phyloP scores from a whole-genome alignment of 2,113 vertebrate genomes.

The Cricetomys ansorgei region DNA sequence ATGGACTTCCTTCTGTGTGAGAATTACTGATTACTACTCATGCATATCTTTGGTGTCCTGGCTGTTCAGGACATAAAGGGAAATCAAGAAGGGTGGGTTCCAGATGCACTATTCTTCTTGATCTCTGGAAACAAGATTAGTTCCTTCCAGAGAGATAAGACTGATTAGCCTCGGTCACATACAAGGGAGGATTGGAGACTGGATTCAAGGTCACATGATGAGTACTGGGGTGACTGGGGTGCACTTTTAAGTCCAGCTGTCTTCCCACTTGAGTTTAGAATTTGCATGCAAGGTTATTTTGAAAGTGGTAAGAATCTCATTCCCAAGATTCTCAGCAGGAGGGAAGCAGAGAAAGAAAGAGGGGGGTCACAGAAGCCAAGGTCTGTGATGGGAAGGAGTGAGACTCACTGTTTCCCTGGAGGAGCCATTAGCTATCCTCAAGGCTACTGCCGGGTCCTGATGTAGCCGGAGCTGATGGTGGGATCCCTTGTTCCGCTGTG shows the following conservation, averaged over 20 bases:
- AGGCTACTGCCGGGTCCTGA: not conserved
- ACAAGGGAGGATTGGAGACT: not conserved
- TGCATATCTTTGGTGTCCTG: not conserved
- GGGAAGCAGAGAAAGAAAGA: not conserved
- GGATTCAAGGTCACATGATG: not conserved
- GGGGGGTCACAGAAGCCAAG: not conserved
- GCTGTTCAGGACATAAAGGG: slow-evolving; percentile 24
- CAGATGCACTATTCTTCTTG: not conserved
- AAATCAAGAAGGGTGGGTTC: slow-evolving; percentile 31
- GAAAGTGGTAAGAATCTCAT: not conserved
- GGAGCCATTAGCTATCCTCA: not conserved
- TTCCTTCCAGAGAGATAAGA: not conserved
- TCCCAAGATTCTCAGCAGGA: not conserved
- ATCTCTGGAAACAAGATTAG: slow-evolving; percentile 6
- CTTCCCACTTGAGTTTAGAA: not conserved
- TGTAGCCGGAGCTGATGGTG: not conserved
- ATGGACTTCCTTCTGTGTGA: not conserved
- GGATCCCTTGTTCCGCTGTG: too few relatives aligned
- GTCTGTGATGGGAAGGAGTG: not conserved
- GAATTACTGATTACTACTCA: not conserved
- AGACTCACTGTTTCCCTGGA: not conserved
- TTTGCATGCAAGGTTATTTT: not conserved
- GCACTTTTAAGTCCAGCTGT: not conserved
- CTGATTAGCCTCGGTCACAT: not conserved
- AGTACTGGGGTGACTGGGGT: not conserved